Percentiles rank a stretch among this genome's conserved stretches.
Conservation (phyloP, 2,888 invertebrate genomes). For the Dolomedes plantarius region DNA sequence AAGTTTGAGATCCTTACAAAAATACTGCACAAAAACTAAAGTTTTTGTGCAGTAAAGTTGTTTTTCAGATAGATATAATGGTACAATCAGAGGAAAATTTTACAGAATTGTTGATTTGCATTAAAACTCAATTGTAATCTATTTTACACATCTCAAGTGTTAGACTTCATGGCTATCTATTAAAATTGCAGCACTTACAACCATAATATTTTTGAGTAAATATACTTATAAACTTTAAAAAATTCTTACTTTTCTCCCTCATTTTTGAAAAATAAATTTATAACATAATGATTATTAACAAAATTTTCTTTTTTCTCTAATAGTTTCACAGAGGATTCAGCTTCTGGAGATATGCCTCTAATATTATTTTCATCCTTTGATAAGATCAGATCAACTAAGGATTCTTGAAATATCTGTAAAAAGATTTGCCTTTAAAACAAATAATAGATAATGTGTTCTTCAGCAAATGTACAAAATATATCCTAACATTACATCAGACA, state of each 20-base stretch:
- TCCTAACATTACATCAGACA: neutral
- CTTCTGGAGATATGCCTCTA: neutral
- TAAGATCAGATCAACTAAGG: slow-evolving; percentile 40
- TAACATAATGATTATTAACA: neutral
- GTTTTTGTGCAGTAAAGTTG: too few species aligned
- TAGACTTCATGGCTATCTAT: too few species aligned
- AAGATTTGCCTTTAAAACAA: slow-evolving; percentile 1
- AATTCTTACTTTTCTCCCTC: slow-evolving; percentile 20
- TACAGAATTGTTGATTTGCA: too few species aligned
- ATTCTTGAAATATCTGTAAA: slow-evolving; percentile 44
- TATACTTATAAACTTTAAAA: too few species aligned
- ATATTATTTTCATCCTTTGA: slow-evolving; percentile 20
- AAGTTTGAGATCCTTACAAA: too few species aligned
- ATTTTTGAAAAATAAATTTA: slow-evolving; percentile 32
- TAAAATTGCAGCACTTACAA: too few species aligned
- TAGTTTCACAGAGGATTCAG: slow-evolving; percentile 7
- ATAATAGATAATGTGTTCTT: neutral
- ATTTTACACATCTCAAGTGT: too few species aligned
- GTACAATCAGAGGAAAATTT: too few species aligned
- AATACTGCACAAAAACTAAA: too few species aligned
- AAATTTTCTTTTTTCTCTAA: slow-evolving; percentile 10
- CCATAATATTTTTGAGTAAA: too few species aligned
- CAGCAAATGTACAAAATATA: neutral
- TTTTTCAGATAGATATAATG: too few species aligned
- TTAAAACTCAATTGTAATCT: too few species aligned